These are phyloP conservation scores for Ursus arctos DNA, from an alignment of 2,113 vertebrate genomes.

Conservation along the genomic window DNA sequence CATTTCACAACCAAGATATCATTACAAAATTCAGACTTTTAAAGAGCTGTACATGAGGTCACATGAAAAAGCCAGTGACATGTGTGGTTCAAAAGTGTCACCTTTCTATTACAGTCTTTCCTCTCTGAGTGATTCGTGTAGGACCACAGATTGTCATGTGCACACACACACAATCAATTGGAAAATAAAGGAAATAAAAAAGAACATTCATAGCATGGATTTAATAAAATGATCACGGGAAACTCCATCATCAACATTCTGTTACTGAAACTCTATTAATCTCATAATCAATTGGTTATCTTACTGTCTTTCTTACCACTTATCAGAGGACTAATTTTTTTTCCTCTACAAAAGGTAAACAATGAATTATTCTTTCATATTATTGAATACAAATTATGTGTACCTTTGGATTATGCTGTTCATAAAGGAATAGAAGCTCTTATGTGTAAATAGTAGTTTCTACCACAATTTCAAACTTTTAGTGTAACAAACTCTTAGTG, in stretches of 20 bases:
- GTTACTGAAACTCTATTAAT: background rate
- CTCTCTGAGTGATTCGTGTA: background rate
- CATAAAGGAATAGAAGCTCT: background rate
- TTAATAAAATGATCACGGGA: background rate
- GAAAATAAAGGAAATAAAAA: background rate
- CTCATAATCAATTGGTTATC: background rate
- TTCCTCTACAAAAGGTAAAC: background rate
- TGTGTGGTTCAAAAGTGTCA: background rate
- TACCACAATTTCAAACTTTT: background rate
- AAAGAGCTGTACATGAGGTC: background rate
- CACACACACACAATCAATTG: background rate
- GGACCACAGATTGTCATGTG: background rate
- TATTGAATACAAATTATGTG: background rate
- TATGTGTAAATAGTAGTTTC: background rate
- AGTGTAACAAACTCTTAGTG: no score
- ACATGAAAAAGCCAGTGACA: background rate
- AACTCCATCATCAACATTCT: background rate
- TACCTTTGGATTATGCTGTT: fast-evolving
- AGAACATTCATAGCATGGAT: background rate
- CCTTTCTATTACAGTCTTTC: background rate
- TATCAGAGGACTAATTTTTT: no score
- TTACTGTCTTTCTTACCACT: background rate
- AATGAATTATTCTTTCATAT: background rate
- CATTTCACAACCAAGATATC: background rate
- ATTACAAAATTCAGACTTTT: background rate